These are phyloP conservation scores for Scaptomyza flava DNA, from an alignment of 2,888 invertebrate genomes.

Conservation along the genomic window DNA sequence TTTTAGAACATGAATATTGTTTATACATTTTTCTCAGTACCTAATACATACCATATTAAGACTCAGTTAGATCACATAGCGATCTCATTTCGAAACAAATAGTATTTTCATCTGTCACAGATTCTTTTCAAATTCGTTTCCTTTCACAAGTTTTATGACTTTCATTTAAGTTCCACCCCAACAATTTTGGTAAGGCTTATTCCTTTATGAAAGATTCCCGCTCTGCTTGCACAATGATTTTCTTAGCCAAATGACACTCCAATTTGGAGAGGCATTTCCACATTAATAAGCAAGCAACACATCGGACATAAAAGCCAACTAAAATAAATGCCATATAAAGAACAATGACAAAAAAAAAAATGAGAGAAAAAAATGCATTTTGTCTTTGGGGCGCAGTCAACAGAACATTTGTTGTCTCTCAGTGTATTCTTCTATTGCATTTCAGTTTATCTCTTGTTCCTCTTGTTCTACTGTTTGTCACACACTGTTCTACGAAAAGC, in stretches of 20 bases:
- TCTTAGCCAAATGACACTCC: slow-evolving; percentile 70
- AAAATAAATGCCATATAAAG: slow-evolving; percentile 67
- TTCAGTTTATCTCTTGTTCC: slow-evolving; percentile 37
- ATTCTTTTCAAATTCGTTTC: slow-evolving; percentile 31
- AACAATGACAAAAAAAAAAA: slow-evolving; percentile 28
- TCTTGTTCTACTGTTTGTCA: slow-evolving; percentile 67
- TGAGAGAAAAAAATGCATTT: slow-evolving; percentile 38
- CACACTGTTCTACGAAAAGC: slow-evolving; percentile 75
- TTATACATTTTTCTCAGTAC: neutral
- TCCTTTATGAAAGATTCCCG: slow-evolving; percentile 21
- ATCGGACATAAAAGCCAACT: slow-evolving; percentile 60
- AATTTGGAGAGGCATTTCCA: slow-evolving; percentile 79
- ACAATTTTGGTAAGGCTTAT: slow-evolving; percentile 38
- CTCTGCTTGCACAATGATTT: neutral
- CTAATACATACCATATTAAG: slow-evolving; percentile 3
- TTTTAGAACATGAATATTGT: neutral
- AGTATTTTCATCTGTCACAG: slow-evolving; percentile 9
- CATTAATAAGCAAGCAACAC: slow-evolving; percentile 76
- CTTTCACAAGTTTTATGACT: slow-evolving; percentile 42
- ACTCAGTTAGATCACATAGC: neutral
- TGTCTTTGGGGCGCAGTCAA: slow-evolving; percentile 65
- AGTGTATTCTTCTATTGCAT: slow-evolving; percentile 31
- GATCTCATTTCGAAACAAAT: slow-evolving; percentile 23
- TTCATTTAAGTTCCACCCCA: slow-evolving; percentile 41
- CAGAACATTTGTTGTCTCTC: slow-evolving; percentile 60